phyloP scores from a whole-genome alignment of 2,888 invertebrate genomes.

The Harpagoxenus sublaevis region DNA sequence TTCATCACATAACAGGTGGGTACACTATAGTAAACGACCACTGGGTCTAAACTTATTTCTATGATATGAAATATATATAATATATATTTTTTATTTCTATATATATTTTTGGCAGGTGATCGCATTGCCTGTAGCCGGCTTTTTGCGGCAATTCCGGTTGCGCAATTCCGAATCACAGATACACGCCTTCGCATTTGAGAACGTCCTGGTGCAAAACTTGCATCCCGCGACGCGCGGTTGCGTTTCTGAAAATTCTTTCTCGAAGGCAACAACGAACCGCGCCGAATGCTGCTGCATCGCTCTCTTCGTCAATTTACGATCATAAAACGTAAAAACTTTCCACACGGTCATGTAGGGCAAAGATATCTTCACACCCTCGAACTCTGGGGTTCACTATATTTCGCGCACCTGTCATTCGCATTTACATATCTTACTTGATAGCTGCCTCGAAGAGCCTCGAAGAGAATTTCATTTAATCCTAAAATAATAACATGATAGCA shows the following conservation, averaged over 20 bases:
- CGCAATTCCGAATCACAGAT: slow-evolving; percentile 73
- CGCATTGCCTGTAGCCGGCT: slow-evolving; percentile 40
- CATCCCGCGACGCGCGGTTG: neutral
- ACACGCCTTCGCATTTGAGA: slow-evolving; percentile 59
- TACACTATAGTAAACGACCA: neutral
- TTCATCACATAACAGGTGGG: slow-evolving; percentile 22
- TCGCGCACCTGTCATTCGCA: neutral
- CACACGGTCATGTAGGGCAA: neutral
- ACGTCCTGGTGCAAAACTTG: slow-evolving; percentile 58
- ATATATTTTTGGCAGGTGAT: slow-evolving; percentile 26
- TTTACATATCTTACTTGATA: slow-evolving; percentile 51
- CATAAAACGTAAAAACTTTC: neutral
- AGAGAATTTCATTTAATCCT: slow-evolving; percentile 65
- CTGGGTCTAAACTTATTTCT: neutral
- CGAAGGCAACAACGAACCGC: neutral
- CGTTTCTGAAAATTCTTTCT: neutral
- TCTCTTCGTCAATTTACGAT: neutral
- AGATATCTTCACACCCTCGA: neutral
- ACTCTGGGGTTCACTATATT: neutral
- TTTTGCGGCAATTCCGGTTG: slow-evolving; percentile 38
- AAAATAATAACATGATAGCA: slow-evolving; percentile 66
- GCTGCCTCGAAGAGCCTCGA: slow-evolving; percentile 73
- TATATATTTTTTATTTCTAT: slow-evolving; percentile 1
- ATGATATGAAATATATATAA: slow-evolving; percentile 7
- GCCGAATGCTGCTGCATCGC: neutral